Evolutionary conservation across 1,140 invertebrate species (phyloP), one percentile per base, ranked within the genome.

Genomic region (Pseudomyrmex flavicornis): DNA sequence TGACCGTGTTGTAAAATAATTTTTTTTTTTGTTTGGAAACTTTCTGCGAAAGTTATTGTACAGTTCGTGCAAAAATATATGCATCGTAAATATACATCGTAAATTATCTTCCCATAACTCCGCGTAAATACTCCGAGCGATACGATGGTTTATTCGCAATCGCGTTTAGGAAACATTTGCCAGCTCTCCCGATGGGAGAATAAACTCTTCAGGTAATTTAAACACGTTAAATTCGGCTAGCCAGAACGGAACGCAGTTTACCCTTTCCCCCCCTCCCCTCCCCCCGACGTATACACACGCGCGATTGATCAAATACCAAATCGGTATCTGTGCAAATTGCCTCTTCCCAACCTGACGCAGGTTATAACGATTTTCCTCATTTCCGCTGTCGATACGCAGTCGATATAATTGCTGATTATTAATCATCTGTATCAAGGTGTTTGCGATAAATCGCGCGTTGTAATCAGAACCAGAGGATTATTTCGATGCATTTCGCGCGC

Each of bases 301-400:
- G 76, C 44, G 70, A n/a, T 80, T 80, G 66, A 80, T 80, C 59
- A 72, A 80, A 80, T 80, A 59, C 56, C 46, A 48, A 79, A 48
- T 35, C 10, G 65, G 13, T 44, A 35, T 59, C 44, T 58, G 22
- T 59, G 35, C 35, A 22, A 59, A 59, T 72, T 59, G 35, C 10
- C 35, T 13, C 44, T 22, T 5, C 35, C 0, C 35, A 0, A 5
- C 35, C 20, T 26, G 26, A 9, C 66, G 35, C 35, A 17, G 26
- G 26, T 56, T 44, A n/a, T 12, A 69, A 59, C 52, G 35, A 70
- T 70, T 61, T 59, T 17, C 76, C 52, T 46, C 15, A 59, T 50
- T 80, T 59, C 20, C 44, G 52, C 35, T 52, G 10, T 7, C 15
- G 54, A 26, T 9, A 20, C 12, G 5, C 12, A 35, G 52, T 17